Base-by-base conservation (phyloP, 2,113 vertebrate genomes). In the Pterocles burchelli region DNA sequence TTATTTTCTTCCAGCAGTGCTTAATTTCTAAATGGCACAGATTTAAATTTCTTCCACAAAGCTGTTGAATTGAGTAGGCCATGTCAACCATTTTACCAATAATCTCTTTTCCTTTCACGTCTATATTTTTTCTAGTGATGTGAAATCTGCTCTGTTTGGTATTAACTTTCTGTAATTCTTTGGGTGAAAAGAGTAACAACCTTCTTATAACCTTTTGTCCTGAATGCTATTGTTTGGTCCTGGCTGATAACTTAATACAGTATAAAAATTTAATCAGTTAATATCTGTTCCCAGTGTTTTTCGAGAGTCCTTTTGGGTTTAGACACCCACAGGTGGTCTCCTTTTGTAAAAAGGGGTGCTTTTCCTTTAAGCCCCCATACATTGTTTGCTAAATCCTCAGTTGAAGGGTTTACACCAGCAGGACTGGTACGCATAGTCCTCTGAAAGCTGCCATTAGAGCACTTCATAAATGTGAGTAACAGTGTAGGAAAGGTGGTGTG, bases 1-100 rank as follows among this genome's bases (percentile, higher is more conserved):
- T 92, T 67, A 58, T 84, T 93, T 95, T 83, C 59, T 77, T 93
- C 83, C 85, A 90, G 75, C 72, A 71, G 55, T 38, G 79, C 76
- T 26, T 95, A 96, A 83, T 80, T 90, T 86, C 83, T 93, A 96
- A 90, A 95, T 92, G 57, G 51, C 51, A 95, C 33, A 63, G 76
- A 74, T 80, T 89, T 92, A 90, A 93, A 77, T 10, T 3, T 1
- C 11, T 90, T 86, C 33, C 59, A 88, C 81, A 90, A 80, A 94
- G 75, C 85, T 90, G 54, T 66, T 80, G 59, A 86, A 58, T 43
- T 77, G 59, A 94, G 52, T 34, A 71, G 38, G 25, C 36, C 51
- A 67, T 88, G 51, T 33, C 52, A 93, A 71, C 36, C 10, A 21
- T 76, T 82, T 88, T 24, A 70, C 54, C 20, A 74, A 63, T 46